phyloP scores from a whole-genome alignment of 1,140 invertebrate species.

The Argopecten irradians region DNA sequence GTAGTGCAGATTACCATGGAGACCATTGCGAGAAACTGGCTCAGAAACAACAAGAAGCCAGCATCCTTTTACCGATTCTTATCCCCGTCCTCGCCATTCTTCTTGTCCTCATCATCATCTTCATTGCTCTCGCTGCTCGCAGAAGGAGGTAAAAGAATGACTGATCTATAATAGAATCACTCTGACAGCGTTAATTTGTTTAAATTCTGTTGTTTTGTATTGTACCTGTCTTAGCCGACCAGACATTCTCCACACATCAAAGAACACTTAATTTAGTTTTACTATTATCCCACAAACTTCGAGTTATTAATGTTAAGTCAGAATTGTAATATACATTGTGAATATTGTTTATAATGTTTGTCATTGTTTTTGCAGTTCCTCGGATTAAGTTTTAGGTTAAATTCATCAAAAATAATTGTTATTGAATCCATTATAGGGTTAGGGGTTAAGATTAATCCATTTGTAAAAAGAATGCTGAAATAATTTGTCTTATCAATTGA shows the following conservation, averaged over 20 bases:
- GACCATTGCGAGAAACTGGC: slow-evolving; percentile 9
- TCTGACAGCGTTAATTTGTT: neutral
- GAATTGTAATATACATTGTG: no score
- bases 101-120: slow-evolving; percentile 34
- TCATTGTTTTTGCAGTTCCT: neutral
- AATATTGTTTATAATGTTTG: no score
- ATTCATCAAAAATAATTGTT: neutral
- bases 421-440: neutral
- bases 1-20: slow-evolving; percentile 27
- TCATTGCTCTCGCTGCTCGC: neutral
- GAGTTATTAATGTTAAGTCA: no score
- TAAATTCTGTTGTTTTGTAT: neutral
- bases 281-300: no score
- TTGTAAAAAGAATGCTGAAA: neutral
- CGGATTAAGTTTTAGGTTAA: neutral
- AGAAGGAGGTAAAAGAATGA: neutral
- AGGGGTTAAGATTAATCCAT: neutral
- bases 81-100: slow-evolving; percentile 43
- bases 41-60: neutral
- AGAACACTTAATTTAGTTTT: no score
- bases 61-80: slow-evolving; percentile 47
- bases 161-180: neutral
- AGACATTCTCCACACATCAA: neutral
- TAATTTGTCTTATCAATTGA: neutral
- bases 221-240: neutral